A percentile compares a stretch with the other conserved stretches of the same genome.
Evolutionary conservation across 2,888 invertebrate species (phyloP).

Genomic region (Emmelina monodactyla): DNA sequence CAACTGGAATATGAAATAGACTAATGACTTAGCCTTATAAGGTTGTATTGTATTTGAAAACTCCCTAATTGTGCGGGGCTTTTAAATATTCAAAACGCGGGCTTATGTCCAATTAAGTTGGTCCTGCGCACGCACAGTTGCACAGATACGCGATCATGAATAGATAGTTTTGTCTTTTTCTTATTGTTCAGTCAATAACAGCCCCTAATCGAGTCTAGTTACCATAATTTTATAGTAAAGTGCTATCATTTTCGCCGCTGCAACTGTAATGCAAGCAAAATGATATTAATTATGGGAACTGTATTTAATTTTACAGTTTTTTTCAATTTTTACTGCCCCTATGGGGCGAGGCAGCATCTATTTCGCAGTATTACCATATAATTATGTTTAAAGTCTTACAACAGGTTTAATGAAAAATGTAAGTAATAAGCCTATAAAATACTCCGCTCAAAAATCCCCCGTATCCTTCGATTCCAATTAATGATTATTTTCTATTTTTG

Average conservation of each 20-base stretch:
- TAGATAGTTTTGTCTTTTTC: slow-evolving; percentile 16
- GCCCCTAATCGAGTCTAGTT: background rate
- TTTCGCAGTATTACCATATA: slow-evolving; percentile 35
- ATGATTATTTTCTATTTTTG: background rate
- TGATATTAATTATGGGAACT: background rate
- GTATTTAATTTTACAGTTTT: slow-evolving; percentile 5
- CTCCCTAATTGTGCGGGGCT: slow-evolving; percentile 49
- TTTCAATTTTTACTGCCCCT: slow-evolving; percentile 25
- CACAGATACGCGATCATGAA: slow-evolving; percentile 13
- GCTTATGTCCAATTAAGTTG: slow-evolving; percentile 39
- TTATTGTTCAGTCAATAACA: slow-evolving; percentile 12
- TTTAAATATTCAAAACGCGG: slow-evolving; percentile 43
- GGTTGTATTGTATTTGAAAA: slow-evolving; percentile 43
- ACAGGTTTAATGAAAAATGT: no score
- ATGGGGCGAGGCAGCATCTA: slow-evolving; percentile 24
- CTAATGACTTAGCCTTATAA: slow-evolving; percentile 53
- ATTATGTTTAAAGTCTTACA: slow-evolving; percentile 40
- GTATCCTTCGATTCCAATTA: background rate
- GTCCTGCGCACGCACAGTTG: slow-evolving; percentile 22
- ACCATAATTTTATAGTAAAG: background rate
- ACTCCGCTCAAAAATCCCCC: no score
- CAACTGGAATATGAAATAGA: slow-evolving; percentile 33
- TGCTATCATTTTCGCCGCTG: background rate
- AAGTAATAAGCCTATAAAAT: no score
- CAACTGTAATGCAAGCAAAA: background rate